Evolutionary conservation across 2,113 vertebrate genomes (phyloP), one percentile per base, ranked within the genome.

Genomic region (Cyprinodon variegatus): DNA sequence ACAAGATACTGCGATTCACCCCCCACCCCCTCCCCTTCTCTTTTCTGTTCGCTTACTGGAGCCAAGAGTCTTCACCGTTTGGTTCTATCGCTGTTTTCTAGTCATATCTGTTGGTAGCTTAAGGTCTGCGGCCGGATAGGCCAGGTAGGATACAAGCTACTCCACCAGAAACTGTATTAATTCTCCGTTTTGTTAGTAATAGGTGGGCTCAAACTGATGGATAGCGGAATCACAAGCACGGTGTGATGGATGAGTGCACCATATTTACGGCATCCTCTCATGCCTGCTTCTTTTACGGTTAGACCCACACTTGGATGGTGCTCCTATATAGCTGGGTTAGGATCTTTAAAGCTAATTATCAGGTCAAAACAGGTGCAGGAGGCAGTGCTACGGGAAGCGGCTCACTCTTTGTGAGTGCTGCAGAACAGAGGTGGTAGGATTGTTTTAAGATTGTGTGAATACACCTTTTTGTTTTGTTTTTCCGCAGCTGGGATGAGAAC

Each of bases 221-320:
- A 63, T 72, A 77, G 73, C 20, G 41, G 72, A 61, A 3, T 73
- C 36, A 45, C 62, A 17, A 78, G 57, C 61, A 53, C 64, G 59
- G 68, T 70, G 81, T 91, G 91, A 93, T 93, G 86, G 92, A 92
- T 92, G 87, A 87, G 89, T 91, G 91, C 91, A 83, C 87, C 92
- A 91, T 72, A 89, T 82, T 81, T 74, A 86, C 72, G 63, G 69
- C 74, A 72, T 86, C 68, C 78, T 77, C 61, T 68, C 77, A 11
- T 62, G 75, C 64, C 46, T 82, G 50, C 70, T 86, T 81, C 81
- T 75, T 79, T 76, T 78, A 79, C 41, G 53, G n/a, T 64, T 66
- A 60, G 79, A 39, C 62, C 29, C 36, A 38, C 46, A 22, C 29
- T 63, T 59, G 45, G 11, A 66, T 17, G 59, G 39, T 67, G 0